A percentile compares a stretch with the other conserved stretches of the same genome.
Evolutionary conservation across 2,797 vertebrate species (phyloP).

Genomic region (Eremophila alpestris): DNA sequence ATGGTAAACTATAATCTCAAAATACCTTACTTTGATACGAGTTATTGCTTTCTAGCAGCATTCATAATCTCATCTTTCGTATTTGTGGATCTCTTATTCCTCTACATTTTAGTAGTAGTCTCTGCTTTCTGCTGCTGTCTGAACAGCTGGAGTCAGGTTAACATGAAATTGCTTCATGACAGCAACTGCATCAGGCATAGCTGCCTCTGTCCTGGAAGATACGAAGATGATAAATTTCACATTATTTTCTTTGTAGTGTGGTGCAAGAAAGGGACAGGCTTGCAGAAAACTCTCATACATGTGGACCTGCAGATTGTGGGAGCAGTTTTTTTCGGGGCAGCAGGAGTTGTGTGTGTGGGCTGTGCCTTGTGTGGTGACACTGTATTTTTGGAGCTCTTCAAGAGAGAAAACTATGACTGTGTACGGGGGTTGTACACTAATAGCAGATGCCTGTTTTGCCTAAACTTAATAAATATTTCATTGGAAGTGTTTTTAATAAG

Average conservation of each 20-base stretch:
- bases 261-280: neutral
- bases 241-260: neutral
- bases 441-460: slow-evolving; percentile 42
- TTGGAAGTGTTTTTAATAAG: neutral
- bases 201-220: neutral
- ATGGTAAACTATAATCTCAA: neutral
- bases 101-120: neutral
- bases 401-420: neutral
- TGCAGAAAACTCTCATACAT: neutral
- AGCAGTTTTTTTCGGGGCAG: neutral
- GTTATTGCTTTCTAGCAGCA: neutral
- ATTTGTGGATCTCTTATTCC: neutral
- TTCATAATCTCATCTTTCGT: neutral
- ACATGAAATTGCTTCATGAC: neutral
- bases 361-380: neutral
- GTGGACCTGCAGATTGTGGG: neutral
- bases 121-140: neutral
- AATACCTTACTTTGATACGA: neutral
- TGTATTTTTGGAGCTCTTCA: neutral
- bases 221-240: neutral
- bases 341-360: neutral
- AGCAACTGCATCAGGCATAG: neutral
- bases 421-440: neutral
- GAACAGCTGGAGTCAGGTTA: neutral
- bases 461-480: slow-evolving; percentile 29